Evolutionary conservation across 2,113 vertebrate genomes (phyloP).

Genomic region (Aythya baeri): DNA sequence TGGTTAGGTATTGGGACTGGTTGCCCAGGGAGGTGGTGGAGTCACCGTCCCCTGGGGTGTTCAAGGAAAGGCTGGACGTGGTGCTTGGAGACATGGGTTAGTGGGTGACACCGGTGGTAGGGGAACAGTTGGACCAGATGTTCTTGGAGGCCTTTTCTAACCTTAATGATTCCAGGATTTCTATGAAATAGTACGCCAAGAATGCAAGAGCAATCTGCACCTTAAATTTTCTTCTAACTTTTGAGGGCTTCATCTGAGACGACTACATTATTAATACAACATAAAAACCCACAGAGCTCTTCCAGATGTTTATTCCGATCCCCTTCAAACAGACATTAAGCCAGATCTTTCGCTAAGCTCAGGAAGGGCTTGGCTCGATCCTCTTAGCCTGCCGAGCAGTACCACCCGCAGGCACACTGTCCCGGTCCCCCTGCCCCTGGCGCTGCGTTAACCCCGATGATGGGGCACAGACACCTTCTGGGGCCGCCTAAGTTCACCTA

Average conservation of each 20-base stretch:
- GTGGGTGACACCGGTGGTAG: too few relatives aligned
- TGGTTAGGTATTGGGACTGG: too few relatives aligned
- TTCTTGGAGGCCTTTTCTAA: too few relatives aligned
- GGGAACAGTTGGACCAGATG: too few relatives aligned
- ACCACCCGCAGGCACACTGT: background rate
- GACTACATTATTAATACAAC: background rate
- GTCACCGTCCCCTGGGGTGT: too few relatives aligned
- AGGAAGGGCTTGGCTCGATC: background rate
- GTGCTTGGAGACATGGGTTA: too few relatives aligned
- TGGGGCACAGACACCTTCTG: background rate
- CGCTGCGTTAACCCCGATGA: too few relatives aligned
- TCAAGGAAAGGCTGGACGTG: too few relatives aligned
- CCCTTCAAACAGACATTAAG: rapidly evolving
- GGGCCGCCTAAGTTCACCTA: background rate
- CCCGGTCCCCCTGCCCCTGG: background rate
- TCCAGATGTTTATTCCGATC: background rate
- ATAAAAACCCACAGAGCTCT: background rate
- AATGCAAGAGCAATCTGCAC: background rate
- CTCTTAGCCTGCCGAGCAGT: background rate
- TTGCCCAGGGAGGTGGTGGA: too few relatives aligned
- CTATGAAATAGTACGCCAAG: rapidly evolving
- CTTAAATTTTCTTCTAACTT: background rate
- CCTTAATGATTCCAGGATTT: too few relatives aligned
- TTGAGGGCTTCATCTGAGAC: background rate
- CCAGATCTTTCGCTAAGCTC: background rate